Conservation (phyloP, 2,113 vertebrate species). For the Anolis carolinensis region DNA sequence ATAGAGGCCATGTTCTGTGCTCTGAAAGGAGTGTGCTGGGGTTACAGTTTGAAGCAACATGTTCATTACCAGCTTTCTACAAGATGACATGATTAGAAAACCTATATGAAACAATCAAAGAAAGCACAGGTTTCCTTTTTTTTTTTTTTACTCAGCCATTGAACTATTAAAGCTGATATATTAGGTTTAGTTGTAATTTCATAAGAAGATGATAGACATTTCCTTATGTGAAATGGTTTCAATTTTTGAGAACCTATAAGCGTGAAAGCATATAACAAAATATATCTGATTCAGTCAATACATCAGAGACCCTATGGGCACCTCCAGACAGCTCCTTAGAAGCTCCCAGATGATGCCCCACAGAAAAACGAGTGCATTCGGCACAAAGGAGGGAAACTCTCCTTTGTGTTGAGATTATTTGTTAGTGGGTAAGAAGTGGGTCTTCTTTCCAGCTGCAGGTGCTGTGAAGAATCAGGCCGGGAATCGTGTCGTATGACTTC, state of each 20-base stretch:
- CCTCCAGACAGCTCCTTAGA: too few relatives aligned
- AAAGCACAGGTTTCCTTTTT: neutral
- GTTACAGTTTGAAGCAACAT: slow-evolving; percentile 45
- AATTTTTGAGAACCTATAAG: neutral
- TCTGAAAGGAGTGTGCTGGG: slow-evolving; percentile 27
- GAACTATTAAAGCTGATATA: neutral
- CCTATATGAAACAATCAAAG: neutral
- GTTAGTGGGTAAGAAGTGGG: too few relatives aligned
- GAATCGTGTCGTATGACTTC: too few relatives aligned
- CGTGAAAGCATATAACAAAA: neutral
- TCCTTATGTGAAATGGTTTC: neutral
- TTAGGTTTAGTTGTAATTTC: neutral
- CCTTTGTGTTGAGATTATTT: too few relatives aligned
- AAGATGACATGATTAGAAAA: slow-evolving; percentile 40
- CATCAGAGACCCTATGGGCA: too few relatives aligned
- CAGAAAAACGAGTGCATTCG: too few relatives aligned
- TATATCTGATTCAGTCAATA: neutral
- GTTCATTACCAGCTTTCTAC: slow-evolving; percentile 42
- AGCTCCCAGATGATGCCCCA: too few relatives aligned
- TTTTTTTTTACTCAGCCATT: neutral
- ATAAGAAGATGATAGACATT: neutral
- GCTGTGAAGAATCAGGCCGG: too few relatives aligned
- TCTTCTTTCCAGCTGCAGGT: too few relatives aligned
- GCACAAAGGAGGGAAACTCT: too few relatives aligned
- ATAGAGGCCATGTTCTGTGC: slow-evolving; percentile 55